Percentiles rank a stretch among this genome's conserved stretches.
Evolutionary conservation across 2,888 invertebrate genomes (phyloP).

Genomic region (Desoria tigrina): DNA sequence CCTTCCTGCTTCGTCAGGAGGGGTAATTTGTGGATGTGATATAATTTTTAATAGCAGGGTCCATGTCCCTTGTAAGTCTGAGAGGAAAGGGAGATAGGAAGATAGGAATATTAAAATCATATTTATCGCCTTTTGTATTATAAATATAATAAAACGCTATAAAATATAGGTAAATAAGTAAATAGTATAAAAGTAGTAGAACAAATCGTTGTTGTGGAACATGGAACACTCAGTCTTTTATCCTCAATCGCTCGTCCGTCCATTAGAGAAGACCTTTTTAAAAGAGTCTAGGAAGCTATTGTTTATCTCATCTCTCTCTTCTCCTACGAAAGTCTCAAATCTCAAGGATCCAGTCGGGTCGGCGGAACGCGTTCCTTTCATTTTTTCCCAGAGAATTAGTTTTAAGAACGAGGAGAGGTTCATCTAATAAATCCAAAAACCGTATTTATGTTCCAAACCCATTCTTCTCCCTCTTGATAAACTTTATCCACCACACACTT

Average conservation of each 20-base stretch:
- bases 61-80: neutral
- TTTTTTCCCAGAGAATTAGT: neutral
- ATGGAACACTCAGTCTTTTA: slow-evolving; percentile 17
- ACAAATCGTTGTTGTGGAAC: slow-evolving; percentile 17
- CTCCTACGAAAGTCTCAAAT: neutral
- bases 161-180: neutral
- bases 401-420: no score
- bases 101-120: no score
- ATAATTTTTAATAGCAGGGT: slow-evolving; percentile 11
- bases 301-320: slow-evolving; percentile 7
- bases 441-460: slow-evolving; percentile 20
- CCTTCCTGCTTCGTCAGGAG: no score
- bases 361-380: slow-evolving; percentile 13
- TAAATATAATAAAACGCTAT: no score
- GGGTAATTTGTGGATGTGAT: slow-evolving; percentile 13
- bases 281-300: slow-evolving; percentile 7
- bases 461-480: slow-evolving; percentile 13
- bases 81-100: no score
- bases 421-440: slow-evolving; percentile 20
- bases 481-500: slow-evolving; percentile 7
- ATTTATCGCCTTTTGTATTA: no score
- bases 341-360: slow-evolving; percentile 9
- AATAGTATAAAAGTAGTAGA: neutral
- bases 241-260: slow-evolving; percentile 17
- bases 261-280: slow-evolving; percentile 5